Evolutionary conservation across 2,113 vertebrate species (phyloP), one percentile per base, ranked within the genome.

Genomic region (Ifrita kowaldi): DNA sequence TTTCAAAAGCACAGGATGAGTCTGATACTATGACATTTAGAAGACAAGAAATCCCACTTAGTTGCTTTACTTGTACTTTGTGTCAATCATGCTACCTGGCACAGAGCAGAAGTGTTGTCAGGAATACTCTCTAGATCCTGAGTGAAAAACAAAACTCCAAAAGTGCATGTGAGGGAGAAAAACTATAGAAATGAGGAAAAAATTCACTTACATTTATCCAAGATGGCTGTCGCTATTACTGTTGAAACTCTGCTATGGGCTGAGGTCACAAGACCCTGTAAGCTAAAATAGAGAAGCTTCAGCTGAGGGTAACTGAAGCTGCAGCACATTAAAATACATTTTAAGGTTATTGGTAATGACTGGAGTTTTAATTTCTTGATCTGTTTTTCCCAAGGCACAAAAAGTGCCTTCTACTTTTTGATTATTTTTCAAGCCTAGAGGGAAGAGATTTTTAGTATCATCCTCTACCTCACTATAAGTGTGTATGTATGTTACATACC

Each of bases 231-330:
- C 95, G 94, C 94, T 93, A 97, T 86, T 94, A 91, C 84, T 97
- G 96, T 89, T 91, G 96, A 96, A 96, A 96, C 87, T 91, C 92
- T 97, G 95, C 95, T 97, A 95, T 95, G 95, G 94, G 90, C 93
- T 97, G 94, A 96, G 92, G 95, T 96, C 89, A 97, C 91, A 96
- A 95, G 97, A 97, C 94, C 96, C 91, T 97, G 93, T 95, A 97
- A 96, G 95, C 91, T 94, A 96, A 96, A 97, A 96, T 93, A 95
- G 78, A 97, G 84, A 97, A 94, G 92, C 93, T 95, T 96, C 96
- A 97, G 95, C 96, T 91, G 93, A 97, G 77, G 93, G 89, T 94
- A 95, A 93, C 94, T 97, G 92, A 97, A 97, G 95, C 92, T 96
- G 95, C 82, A 97, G 94, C 83, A 94, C 76, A 95, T 95, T 90